Evolutionary conservation across 1,140 invertebrate species (phyloP).

Genomic region (Pachyrhynchus sulphureomaculatus): DNA sequence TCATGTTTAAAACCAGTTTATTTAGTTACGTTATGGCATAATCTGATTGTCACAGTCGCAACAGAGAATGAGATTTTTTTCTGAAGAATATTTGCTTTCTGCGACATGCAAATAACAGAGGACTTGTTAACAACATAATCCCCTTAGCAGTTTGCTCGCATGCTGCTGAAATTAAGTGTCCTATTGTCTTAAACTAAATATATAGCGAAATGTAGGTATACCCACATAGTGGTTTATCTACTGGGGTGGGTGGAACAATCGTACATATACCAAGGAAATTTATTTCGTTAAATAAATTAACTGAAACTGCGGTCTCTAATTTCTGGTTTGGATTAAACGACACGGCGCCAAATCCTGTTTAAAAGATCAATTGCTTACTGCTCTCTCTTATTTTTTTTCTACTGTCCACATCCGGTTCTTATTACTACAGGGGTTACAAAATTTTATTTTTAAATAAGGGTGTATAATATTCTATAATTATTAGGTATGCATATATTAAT

Average conservation of each 20-base stretch:
- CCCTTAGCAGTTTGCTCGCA: conserved; percentile 16
- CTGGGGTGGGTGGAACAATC: conserved; percentile 27
- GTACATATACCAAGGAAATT: conserved; percentile 2
- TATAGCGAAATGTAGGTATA: conserved; percentile 13
- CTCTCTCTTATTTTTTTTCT: neutral
- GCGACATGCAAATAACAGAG: conserved; percentile 16
- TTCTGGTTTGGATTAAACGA: conserved; percentile 18
- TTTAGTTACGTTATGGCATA: neutral
- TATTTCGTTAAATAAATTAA: conserved; percentile 19
- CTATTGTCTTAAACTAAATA: conserved; percentile 18
- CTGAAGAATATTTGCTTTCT: conserved; percentile 1
- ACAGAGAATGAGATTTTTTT: conserved; percentile 10
- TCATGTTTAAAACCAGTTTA: conserved; percentile 21
- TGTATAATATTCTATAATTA: too few relatives aligned
- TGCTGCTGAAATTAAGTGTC: conserved; percentile 19
- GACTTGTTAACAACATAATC: conserved; percentile 31
- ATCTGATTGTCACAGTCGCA: conserved; percentile 22
- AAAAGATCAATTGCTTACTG: neutral
- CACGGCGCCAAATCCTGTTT: neutral
- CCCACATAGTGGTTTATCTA: conserved; percentile 14
- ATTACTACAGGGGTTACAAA: too few relatives aligned
- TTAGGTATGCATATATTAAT: too few relatives aligned
- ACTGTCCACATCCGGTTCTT: too few relatives aligned
- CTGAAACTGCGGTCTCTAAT: conserved; percentile 21
- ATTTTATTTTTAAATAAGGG: too few relatives aligned